phyloP scores from a whole-genome alignment of 2,888 invertebrate genomes.

The Sinhomidia bicolor region DNA sequence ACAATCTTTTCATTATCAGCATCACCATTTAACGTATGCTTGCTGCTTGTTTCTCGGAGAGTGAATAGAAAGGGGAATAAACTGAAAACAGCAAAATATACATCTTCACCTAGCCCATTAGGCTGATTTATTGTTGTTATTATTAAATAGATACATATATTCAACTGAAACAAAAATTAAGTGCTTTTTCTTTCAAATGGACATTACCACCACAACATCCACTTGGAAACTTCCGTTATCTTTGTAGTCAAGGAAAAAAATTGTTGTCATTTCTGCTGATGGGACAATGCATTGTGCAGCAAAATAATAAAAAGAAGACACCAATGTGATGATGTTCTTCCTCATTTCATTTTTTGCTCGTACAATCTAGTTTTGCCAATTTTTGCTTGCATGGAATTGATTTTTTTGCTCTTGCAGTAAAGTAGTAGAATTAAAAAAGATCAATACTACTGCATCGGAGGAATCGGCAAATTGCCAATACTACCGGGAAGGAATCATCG shows the following conservation, averaged over 20 bases:
- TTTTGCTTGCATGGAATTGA: not conserved
- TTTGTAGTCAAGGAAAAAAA: not conserved
- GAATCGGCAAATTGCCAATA: not conserved
- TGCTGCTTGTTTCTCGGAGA: not conserved
- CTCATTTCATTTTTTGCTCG: not conserved
- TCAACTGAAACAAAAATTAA: not conserved
- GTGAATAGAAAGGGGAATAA: not conserved
- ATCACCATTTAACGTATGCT: not conserved
- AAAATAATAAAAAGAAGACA: not conserved
- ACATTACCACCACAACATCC: not conserved
- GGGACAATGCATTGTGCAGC: not conserved
- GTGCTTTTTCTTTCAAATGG: not conserved
- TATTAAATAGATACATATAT: not conserved
- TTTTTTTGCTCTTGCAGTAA: not conserved
- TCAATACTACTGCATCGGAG: not conserved
- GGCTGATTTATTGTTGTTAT: not conserved
- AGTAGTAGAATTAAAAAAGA: not conserved
- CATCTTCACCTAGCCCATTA: not conserved
- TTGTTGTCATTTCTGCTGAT: not conserved
- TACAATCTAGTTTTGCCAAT: not conserved
- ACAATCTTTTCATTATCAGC: slow-evolving; percentile 10
- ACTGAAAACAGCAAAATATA: not conserved
- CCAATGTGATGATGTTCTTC: not conserved
- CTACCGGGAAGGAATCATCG: not conserved
- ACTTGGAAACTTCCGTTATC: not conserved